These are phyloP conservation scores for Lordiphosa clarofinis DNA, from an alignment of 1,140 invertebrate genomes.

Conservation along the genomic window DNA sequence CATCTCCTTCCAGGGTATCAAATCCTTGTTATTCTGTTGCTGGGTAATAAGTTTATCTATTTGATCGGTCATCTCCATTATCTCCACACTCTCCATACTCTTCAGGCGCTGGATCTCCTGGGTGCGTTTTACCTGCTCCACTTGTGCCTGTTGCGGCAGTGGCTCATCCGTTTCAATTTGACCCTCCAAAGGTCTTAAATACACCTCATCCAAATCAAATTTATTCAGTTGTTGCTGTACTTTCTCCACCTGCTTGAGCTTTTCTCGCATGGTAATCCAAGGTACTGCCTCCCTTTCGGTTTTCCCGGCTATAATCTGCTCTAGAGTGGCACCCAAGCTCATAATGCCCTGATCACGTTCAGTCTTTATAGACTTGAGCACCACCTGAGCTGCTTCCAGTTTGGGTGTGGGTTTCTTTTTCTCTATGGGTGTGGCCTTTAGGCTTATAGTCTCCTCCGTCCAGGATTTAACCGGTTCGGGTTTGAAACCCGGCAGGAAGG, in stretches of 20 bases:
- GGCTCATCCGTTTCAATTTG: slow-evolving; percentile 58
- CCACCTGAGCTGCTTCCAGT: slow-evolving; percentile 72
- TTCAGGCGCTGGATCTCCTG: slow-evolving; percentile 71
- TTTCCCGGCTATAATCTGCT: slow-evolving; percentile 71
- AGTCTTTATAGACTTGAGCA: slow-evolving; percentile 73
- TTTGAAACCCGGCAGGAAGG: slow-evolving; percentile 66
- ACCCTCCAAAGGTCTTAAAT: slow-evolving; percentile 59
- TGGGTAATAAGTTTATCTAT: slow-evolving; percentile 72
- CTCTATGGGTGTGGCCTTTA: slow-evolving; percentile 81
- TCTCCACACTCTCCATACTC: slow-evolving; percentile 79
- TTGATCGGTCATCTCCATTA: slow-evolving; percentile 76
- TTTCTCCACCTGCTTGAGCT: slow-evolving; percentile 66
- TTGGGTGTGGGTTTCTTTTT: slow-evolving; percentile 76
- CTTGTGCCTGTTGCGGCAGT: slow-evolving; percentile 56
- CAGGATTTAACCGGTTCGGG: slow-evolving; percentile 80
- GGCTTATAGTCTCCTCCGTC: slow-evolving; percentile 82
- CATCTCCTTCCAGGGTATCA: slow-evolving; percentile 78
- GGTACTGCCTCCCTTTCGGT: slow-evolving; percentile 75
- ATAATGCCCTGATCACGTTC: slow-evolving; percentile 77
- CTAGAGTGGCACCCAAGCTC: slow-evolving; percentile 63
- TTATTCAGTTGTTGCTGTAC: slow-evolving; percentile 73
- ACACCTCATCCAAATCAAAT: slow-evolving; percentile 74
- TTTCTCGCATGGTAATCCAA: slow-evolving; percentile 78
- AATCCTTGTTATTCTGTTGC: slow-evolving; percentile 61
- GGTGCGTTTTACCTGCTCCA: slow-evolving; percentile 55